These are phyloP conservation scores for Cardiocondyla obscurior DNA, from an alignment of 1,140 invertebrate species.

Conservation along the genomic window DNA sequence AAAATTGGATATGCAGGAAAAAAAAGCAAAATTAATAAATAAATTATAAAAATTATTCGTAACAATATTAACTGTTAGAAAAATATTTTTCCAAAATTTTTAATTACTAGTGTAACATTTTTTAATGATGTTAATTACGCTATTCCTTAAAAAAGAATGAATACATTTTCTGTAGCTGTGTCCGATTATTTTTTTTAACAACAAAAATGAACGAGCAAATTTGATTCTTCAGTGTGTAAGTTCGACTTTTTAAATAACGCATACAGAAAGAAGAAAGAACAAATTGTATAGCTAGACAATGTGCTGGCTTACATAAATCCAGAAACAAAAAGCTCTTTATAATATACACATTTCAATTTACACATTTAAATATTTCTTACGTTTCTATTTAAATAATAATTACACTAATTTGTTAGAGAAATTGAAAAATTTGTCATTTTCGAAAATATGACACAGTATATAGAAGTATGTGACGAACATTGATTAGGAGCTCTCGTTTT, in stretches of 20 bases:
- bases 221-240: not conserved
- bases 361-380: not conserved
- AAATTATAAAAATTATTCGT: not conserved
- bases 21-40: slow-evolving; percentile 27
- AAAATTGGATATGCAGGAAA: not conserved
- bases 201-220: not conserved
- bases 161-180: not conserved
- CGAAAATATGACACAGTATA: slow-evolving; percentile 5
- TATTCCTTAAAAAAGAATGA: not conserved
- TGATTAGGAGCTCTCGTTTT: not conserved
- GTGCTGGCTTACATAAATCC: slow-evolving; percentile 28
- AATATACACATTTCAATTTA: slow-evolving; percentile 7
- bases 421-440: slow-evolving; percentile 6
- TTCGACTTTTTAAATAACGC: slow-evolving; percentile 1
- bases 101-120: not conserved
- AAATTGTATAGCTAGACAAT: slow-evolving; percentile 1
- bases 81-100: not conserved
- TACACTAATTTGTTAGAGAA: slow-evolving; percentile 4
- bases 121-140: not conserved
- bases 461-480: not conserved
- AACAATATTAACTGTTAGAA: not conserved
- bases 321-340: slow-evolving; percentile 24
- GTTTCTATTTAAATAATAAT: slow-evolving; percentile 3
- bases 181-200: not conserved
- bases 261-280: slow-evolving; percentile 18